Evolutionary conservation across 2,888 invertebrate species (phyloP), one percentile per base, ranked within the genome.

Genomic region (Cotesia congregata): DNA sequence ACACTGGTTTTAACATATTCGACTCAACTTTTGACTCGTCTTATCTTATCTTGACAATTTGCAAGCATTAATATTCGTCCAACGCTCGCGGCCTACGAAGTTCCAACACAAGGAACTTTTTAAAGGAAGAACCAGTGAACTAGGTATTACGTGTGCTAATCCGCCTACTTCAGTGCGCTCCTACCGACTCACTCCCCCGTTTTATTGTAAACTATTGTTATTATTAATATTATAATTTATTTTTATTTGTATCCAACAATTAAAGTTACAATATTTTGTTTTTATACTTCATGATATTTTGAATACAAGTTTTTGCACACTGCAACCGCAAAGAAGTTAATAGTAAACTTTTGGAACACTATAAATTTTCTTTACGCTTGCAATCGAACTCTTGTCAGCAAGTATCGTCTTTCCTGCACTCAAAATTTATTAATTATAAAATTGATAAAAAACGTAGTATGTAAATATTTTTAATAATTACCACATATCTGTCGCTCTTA

Each of bases 51-150:
- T 76, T 20, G 61, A 67, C 70, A 67, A 64, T 67, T 72, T 78
- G 70, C 75, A 67, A 71, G 75, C 67, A 76, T 76, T 76, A 77
- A 78, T 77, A 77, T 74, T 65, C 75, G 73, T 75, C 74, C 74
- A 69, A 67, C 74, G 67, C 69, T 15, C 20, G 69, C 67, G 70
- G 38, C 59, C 74, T 74, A 64, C 74, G 68, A 71, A 73, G 72
- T 72, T 17, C 62, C 20, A 17, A 41, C 38, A 3, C 39, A 17
- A 61, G 50, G 20, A 74, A 75, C 67, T 67, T 64, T 64, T 69
- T 40, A 74, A 68, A 73, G 59, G 71, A 75, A 71, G 68, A 67
- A 75, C 7, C 12, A 64, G 65, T 67, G 72, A 71, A 67, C 75
- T 75, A 72, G 75, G 77, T 72, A 71, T 39, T 62, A 64, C 60